These are phyloP conservation scores for Heteromyza rotundicornis DNA, from an alignment of 2,888 invertebrate species.

Conservation along the genomic window DNA sequence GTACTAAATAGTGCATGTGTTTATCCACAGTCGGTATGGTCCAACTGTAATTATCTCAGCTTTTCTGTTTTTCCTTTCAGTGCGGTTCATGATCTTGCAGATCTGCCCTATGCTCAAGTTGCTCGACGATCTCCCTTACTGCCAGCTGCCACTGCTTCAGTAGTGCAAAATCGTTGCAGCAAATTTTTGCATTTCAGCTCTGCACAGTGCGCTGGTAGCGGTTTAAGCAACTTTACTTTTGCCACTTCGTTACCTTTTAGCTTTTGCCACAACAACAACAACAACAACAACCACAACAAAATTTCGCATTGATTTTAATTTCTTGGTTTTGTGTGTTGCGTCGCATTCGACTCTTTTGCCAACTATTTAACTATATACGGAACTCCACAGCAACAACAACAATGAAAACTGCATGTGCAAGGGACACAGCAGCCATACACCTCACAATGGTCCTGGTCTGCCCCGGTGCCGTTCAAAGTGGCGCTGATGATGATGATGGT, in stretches of 20 bases:
- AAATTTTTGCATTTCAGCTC: conserved; percentile 3
- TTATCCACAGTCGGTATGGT: too few species aligned
- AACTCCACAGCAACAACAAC: too few species aligned
- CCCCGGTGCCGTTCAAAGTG: neutral
- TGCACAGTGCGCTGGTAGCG: too few species aligned
- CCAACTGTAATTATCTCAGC: too few species aligned
- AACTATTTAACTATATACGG: neutral
- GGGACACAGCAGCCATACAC: neutral
- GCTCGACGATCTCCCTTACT: too few species aligned
- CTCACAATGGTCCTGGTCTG: neutral
- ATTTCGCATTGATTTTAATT: neutral
- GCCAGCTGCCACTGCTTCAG: too few species aligned
- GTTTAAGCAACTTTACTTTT: neutral
- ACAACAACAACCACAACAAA: too few species aligned
- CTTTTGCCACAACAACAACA: too few species aligned
- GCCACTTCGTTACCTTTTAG: too few species aligned
- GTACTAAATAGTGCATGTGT: too few species aligned
- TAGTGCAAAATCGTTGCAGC: neutral
- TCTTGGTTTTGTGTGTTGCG: neutral
- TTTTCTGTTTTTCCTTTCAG: neutral
- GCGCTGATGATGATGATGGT: neutral
- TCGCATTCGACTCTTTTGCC: neutral
- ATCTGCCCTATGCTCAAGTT: too few species aligned
- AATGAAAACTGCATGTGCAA: neutral
- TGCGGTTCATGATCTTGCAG: too few species aligned